Base-by-base conservation (phyloP, 2,888 invertebrate genomes). In the Calliopum simillimum region DNA sequence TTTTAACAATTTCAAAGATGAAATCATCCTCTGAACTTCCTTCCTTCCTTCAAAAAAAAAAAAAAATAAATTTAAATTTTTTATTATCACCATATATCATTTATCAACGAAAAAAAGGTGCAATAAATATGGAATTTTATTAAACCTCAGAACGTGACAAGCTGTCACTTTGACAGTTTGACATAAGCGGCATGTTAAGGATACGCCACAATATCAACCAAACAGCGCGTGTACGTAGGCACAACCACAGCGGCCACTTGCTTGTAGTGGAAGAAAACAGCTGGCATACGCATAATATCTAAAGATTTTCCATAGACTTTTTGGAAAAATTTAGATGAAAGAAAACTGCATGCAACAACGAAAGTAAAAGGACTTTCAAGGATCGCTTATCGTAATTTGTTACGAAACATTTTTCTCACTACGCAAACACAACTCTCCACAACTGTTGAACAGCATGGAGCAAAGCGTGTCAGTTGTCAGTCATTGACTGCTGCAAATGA, bases 371-470 rank as follows among this genome's bases (percentile, higher is more conserved):
- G 65, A 59, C 53, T 51, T 43, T 59, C 80, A 78, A 78, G 80
- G 79, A 79, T 79, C 79, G 76, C 78, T 73, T 78, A 80, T 78
- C 78, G 76, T 75, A 77, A 78, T 79, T 74, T 75, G 76, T 75
- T 76, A 70, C 70, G 76, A 74, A 75, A 74, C 69, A 76, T 71
- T 61, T 71, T 61, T 58, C 51, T 47, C 64, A 64, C 41, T 41
- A 51, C 43, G 19, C 44, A 47, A 47, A 4, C 41, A n/a, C n/a
- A n/a, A n/a, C n/a, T n/a, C n/a, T n/a, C n/a, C n/a, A n/a, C n/a
- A 58, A 43, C 51, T 51, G 63, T 53, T 43, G 58, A 70, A 16
- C 44, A 25, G 5, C 19, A 68, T 16, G 23, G 56, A 19, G 46
- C 14, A 44, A 33, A 74, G 71, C 73, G 76, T 76, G 80, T 73